Percentiles rank a stretch among this genome's conserved stretches.
phyloP scores from a whole-genome alignment of 2,113 vertebrate species.

The Nyctereutes procyonoides region DNA sequence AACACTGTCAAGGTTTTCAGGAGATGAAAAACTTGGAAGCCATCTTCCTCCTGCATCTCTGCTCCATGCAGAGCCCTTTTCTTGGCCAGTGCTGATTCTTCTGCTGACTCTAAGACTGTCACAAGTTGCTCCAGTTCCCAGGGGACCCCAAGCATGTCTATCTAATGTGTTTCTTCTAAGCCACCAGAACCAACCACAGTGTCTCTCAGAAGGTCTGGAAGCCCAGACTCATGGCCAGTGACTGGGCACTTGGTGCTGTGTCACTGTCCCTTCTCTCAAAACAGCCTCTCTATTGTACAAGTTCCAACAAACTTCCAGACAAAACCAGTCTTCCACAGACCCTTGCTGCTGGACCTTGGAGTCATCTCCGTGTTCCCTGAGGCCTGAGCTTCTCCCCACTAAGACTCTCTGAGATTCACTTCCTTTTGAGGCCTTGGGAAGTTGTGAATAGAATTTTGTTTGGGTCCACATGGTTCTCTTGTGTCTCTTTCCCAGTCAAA shows the following conservation, averaged over 20 bases:
- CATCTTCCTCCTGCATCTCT: background rate
- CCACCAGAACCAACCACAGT: background rate
- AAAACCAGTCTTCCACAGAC: background rate
- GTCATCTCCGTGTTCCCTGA: background rate
- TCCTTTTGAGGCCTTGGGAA: background rate
- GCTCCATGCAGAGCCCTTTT: rapidly evolving
- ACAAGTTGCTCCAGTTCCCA: background rate
- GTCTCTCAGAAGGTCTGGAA: background rate
- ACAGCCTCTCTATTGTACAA: background rate
- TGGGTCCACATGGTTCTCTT: background rate
- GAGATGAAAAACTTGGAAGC: background rate
- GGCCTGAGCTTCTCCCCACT: background rate
- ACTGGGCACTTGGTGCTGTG: background rate
- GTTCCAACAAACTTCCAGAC: background rate
- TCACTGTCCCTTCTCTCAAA: background rate
- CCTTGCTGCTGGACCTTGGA: background rate
- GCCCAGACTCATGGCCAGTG: background rate
- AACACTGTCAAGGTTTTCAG: background rate
- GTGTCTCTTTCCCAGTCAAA: background rate
- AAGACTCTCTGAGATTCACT: background rate
- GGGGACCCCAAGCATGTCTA: background rate
- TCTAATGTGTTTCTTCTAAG: background rate
- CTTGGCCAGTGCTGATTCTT: rapidly evolving
- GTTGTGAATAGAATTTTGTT: background rate
- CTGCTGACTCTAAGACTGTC: background rate